A percentile compares a stretch with the other conserved stretches of the same genome.
Conservation (phyloP, 2,113 vertebrate species). For the Atrichornis clamosus region DNA sequence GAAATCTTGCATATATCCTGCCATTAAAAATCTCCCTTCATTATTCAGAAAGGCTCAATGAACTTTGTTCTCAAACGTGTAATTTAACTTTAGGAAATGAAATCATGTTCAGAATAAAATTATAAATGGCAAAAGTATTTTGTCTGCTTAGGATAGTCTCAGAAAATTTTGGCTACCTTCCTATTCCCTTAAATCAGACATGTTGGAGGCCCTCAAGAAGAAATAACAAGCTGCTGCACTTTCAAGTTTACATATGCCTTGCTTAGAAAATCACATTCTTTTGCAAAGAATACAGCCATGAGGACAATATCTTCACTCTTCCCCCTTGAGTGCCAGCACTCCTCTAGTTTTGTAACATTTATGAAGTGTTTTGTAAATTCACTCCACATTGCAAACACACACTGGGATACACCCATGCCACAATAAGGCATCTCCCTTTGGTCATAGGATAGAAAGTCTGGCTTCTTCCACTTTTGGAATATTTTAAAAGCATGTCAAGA, state of each 20-base stretch:
- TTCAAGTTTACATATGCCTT: neutral
- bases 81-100: neutral
- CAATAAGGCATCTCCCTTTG: neutral
- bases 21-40: neutral
- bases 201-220: neutral
- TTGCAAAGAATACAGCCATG: neutral
- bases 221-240: neutral
- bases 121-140: neutral
- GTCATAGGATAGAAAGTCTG: neutral
- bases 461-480: neutral
- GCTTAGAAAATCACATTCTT: neutral
- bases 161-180: neutral
- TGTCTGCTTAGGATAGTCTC: neutral
- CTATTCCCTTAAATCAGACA: neutral
- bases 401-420: neutral
- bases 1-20: neutral
- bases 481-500: neutral
- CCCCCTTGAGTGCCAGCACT: neutral
- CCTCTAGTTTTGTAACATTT: neutral
- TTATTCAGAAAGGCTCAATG: neutral
- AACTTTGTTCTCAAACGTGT: neutral
- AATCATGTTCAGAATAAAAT: neutral
- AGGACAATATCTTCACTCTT: neutral
- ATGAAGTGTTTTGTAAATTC: neutral
- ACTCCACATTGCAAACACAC: neutral